Base-by-base conservation (phyloP, 2,113 vertebrate genomes). In the Echinops telfairi region DNA sequence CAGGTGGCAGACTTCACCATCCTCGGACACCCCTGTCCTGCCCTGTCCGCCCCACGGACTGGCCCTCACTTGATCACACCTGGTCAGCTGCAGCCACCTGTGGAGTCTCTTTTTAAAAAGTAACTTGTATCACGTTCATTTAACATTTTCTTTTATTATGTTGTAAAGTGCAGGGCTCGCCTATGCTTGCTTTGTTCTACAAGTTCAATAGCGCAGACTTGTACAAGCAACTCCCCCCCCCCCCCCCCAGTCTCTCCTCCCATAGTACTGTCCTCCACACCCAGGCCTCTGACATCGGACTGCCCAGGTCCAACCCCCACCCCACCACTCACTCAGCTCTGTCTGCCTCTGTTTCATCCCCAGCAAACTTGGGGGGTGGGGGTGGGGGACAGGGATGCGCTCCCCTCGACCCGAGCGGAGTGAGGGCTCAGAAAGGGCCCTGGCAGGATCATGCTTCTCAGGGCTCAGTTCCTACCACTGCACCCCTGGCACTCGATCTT, bases 381-480 rank as follows among this genome's bases (percentile, higher is more conserved):
- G 9, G 47, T 10, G 47, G 47, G 47, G 47, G 2, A 53, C 47
- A 53, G 47, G 47, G 47, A 53, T 53, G 47, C 47, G 47, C 47
- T 53, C 47, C 47, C 47, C 47, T 11, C 47, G 10, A 53, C 12
- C 47, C 47, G 5, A 53, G 9, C 12, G 10, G 47, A 53, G 47
- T 53, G 47, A 14, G 5, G 17, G 71, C 29, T 71, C 20, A 11
- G 78, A 29, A 15, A 0, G 16, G 53, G 0, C 0, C 17, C 70
- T 53, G 57, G 33, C 31, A 29, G 31, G 76, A 20, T 1, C 33
- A 23, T 4, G 2, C 27, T 86, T 70, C 15, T 25, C 11, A 0
- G 1, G 22, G 6, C 4, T 0, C 27, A 22, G 70, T 0, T 0
- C 2, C 1, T 2, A 31, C n/a, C 23, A 15, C 19, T 9, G 17